Evolutionary conservation across 1,140 invertebrate species (phyloP), one percentile per base, ranked within the genome.

Genomic region (Geopemphigus sp.): DNA sequence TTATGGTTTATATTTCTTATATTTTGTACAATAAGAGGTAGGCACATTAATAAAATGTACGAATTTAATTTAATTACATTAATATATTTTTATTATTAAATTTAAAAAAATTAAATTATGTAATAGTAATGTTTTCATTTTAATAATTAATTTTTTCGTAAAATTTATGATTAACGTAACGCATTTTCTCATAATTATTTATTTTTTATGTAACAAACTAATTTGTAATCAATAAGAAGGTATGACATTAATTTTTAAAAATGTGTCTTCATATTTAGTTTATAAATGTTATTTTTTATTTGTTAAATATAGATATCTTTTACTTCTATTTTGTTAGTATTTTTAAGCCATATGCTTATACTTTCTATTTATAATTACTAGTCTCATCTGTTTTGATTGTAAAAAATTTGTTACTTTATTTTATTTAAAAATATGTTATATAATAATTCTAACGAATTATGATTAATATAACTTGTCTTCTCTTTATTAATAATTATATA

Each of bases 111-210:
- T 12, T 61, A 26, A 26, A 59, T 61, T 8, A 39, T 32, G 6
- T 45, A 14, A 22, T 14, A 66, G 5, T 15, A 45, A 24, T 68
- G 10, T 10, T 45, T 47, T 24, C 24, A 26, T 59, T 57, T 39
- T 39, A 39, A 3, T 3, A 39, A 39, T 8, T 22, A 45, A 47
- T n/a, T 50, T 47, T n/a, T 17, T 15, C 22, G 1, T 24, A 47
- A 68, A 68, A 68, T 6, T 68, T 10, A 50, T 68, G 45, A 50
- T 50, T 68, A 68, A 26, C 50, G 15, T 53, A 70, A 11, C 66
- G 26, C 47, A 53, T 5, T 70, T 47, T 70, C 22, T 26, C 22
- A n/a, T n/a, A n/a, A n/a, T 22, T 10, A 19, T 12, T 70, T 26
- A 26, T 26, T 70, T 70, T 3, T 19, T 19, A 64, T 26, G 14